Conservation (phyloP, 2,888 invertebrate species). For the Neoaliturus tenellus region DNA sequence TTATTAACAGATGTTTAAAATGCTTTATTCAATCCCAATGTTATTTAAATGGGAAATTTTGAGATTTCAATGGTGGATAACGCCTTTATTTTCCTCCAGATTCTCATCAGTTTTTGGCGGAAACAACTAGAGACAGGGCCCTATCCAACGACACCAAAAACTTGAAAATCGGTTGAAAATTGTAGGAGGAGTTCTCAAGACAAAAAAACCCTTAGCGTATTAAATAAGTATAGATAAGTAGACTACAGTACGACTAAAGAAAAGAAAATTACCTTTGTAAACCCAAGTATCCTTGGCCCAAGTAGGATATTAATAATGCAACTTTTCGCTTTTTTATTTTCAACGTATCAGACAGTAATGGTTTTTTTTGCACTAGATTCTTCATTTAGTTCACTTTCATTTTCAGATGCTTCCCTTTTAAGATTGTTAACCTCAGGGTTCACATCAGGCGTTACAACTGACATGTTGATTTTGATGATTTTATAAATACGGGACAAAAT, state of each 20-base stretch:
- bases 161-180: no score
- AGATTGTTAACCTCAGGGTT: constrained; percentile 1
- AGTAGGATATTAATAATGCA: constrained; percentile 92
- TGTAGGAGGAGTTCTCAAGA: no score
- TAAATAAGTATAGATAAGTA: background rate
- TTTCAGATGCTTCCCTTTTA: constrained; percentile 17
- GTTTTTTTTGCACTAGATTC: constrained; percentile 40
- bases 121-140: no score
- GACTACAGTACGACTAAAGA: background rate
- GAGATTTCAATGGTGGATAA: no score
- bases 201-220: no score
- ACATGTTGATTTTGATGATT: background rate
- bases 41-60: no score
- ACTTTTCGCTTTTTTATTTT: constrained; percentile 86
- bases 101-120: no score
- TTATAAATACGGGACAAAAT: background rate
- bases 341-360: constrained; percentile 29
- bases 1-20: no score
- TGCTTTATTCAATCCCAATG: no score
- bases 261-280: constrained; percentile 86
- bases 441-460: background rate
- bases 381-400: constrained; percentile 3
- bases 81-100: no score
- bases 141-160: no score
- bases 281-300: constrained; percentile 94